A percentile compares a stretch with the other conserved stretches of the same genome.
phyloP scores from a whole-genome alignment of 2,888 invertebrate genomes.

The Amblyjoppa fuscipennis region DNA sequence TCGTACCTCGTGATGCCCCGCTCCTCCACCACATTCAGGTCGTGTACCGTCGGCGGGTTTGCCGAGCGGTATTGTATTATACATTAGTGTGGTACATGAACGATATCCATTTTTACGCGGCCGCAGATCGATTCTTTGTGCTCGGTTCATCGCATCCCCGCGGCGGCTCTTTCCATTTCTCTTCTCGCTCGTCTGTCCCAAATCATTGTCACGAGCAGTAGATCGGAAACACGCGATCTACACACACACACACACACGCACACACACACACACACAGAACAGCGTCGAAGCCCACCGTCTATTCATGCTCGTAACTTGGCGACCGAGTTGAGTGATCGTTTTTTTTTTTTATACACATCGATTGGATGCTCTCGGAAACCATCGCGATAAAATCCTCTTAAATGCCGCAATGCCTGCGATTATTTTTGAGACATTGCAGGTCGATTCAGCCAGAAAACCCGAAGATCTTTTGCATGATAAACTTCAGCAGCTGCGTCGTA shows the following conservation, averaged over 20 bases:
- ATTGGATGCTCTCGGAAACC: too few species aligned
- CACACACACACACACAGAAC: neutral
- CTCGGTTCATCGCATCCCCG: constrained; percentile 45
- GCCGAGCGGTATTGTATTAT: constrained; percentile 2
- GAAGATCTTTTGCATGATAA: too few species aligned
- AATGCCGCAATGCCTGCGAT: too few species aligned
- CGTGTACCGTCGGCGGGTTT: constrained; percentile 11
- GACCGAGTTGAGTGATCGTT: neutral
- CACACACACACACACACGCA: neutral
- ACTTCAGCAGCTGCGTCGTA: too few species aligned
- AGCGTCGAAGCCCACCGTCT: neutral
- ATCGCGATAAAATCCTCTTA: too few species aligned
- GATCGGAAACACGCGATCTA: constrained; percentile 40
- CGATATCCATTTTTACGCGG: constrained; percentile 21
- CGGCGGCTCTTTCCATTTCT: constrained; percentile 26
- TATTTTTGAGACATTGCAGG: too few species aligned
- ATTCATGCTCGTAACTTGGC: neutral
- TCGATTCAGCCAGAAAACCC: too few species aligned
- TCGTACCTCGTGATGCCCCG: constrained; percentile 45
- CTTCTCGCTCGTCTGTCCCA: constrained; percentile 13
- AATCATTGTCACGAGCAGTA: constrained; percentile 51
- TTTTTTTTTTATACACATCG: neutral
- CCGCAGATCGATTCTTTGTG: constrained; percentile 38
- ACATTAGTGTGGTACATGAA: neutral
- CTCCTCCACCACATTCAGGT: neutral